phyloP scores from a whole-genome alignment of 2,797 vertebrate genomes.

The Polyboroides typus region DNA sequence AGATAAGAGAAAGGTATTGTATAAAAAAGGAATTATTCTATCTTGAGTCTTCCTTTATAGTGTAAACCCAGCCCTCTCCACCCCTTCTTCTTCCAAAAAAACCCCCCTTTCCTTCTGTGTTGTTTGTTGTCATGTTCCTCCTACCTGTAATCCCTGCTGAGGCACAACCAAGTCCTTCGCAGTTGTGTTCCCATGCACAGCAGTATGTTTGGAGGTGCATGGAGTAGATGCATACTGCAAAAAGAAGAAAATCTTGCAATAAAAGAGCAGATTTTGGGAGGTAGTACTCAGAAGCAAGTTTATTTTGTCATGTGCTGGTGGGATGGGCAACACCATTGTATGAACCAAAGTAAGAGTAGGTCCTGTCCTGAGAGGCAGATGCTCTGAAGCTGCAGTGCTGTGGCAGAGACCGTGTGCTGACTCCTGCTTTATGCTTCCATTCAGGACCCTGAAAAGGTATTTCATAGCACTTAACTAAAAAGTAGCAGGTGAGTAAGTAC shows the following conservation, averaged over 20 bases:
- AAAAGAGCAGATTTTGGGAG: not conserved
- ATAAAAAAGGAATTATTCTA: not conserved
- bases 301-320: not conserved
- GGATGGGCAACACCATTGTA: not conserved
- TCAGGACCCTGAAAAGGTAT: not conserved
- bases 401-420: not conserved
- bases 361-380: not conserved
- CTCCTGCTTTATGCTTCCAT: not conserved
- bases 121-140: not conserved
- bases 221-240: not conserved
- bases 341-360: not conserved
- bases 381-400: not conserved
- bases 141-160: not conserved
- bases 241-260: not conserved
- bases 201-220: not conserved
- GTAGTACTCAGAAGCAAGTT: not conserved
- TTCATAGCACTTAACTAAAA: not conserved
- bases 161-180: not conserved
- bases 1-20: not conserved
- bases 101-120: rapidly evolving
- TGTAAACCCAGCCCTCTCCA: not conserved
- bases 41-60: not conserved
- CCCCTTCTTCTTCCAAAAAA: not conserved
- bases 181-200: not conserved
- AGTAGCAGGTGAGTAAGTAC: not conserved